Percentiles rank a stretch among this genome's conserved stretches.
These are phyloP conservation scores for Diabrotica undecimpunctata DNA, from an alignment of 1,140 invertebrate species.

Conservation along the genomic window DNA sequence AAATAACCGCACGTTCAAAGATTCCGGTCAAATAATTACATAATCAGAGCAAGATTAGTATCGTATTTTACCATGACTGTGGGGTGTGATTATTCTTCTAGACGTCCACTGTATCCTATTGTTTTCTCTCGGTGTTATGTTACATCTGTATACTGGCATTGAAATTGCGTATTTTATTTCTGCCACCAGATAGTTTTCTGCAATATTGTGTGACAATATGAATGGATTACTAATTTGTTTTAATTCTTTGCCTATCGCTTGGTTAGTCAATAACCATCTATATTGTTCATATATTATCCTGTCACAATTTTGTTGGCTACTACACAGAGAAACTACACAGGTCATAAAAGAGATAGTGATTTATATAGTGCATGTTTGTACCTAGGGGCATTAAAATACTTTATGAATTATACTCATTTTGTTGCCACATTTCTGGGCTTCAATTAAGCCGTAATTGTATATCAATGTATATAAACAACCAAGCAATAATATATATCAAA, in stretches of 20 bases:
- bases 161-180: neutral
- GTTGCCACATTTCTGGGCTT: neutral
- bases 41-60: neutral
- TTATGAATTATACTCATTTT: neutral
- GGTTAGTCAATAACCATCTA: neutral
- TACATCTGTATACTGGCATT: neutral
- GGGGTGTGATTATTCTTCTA: neutral
- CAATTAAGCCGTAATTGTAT: constrained; percentile 1
- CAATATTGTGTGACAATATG: constrained; percentile 2
- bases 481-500: too few relatives aligned
- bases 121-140: neutral
- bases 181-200: neutral
- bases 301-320: neutral
- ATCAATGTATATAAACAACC: neutral
- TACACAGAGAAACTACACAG: neutral
- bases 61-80: neutral
- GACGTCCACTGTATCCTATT: neutral
- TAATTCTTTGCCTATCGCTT: neutral
- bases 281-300: neutral
- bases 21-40: neutral
- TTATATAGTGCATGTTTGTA: neutral
- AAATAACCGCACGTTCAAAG: neutral
- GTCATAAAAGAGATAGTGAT: neutral
- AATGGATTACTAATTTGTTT: neutral
- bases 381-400: neutral